These are phyloP conservation scores for Sciurus carolinensis DNA, from an alignment of 2,797 vertebrate genomes.

Conservation along the genomic window DNA sequence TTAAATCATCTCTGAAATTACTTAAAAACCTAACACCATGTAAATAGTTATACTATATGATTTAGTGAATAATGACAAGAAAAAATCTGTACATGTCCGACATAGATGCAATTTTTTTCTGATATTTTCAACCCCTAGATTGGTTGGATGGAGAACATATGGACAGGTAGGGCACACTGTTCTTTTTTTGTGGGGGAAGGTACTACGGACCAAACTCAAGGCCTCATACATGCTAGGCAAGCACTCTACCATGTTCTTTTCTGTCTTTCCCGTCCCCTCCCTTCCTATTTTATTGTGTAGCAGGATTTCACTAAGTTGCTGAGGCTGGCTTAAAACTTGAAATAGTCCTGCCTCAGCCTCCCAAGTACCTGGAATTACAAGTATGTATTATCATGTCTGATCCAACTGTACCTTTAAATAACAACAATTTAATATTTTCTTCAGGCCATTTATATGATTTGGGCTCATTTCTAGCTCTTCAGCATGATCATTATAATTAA, in stretches of 20 bases:
- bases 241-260: not conserved
- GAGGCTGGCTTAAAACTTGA: no score
- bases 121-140: not conserved
- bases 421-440: constrained; percentile 1
- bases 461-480: constrained; percentile 15
- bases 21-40: not conserved
- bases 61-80: not conserved
- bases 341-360: no score
- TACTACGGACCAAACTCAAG: not conserved
- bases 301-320: not conserved
- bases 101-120: not conserved
- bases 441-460: not conserved
- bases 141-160: not conserved
- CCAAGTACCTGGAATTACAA: not conserved
- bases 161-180: not conserved
- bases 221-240: not conserved
- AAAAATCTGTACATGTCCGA: not conserved
- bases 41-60: not conserved
- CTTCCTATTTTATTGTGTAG: not conserved
- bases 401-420: not conserved
- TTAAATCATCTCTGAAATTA: not conserved
- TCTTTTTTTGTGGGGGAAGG: not conserved
- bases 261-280: no score
- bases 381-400: not conserved
- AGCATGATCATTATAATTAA: constrained; percentile 35